These are phyloP conservation scores for Neocrepidodera transversa DNA, from an alignment of 2,888 invertebrate species.

Conservation along the genomic window DNA sequence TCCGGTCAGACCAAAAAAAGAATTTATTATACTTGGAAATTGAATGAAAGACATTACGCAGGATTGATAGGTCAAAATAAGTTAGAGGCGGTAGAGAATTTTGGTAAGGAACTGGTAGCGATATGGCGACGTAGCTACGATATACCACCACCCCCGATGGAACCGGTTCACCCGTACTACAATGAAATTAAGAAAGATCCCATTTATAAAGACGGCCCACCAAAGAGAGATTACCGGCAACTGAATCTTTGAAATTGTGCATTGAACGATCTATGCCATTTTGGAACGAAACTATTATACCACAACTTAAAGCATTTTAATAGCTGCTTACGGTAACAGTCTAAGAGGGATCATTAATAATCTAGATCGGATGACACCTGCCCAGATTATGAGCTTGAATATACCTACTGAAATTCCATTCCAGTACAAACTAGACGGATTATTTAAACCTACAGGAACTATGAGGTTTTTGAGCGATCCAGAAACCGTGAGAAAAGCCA, in stretches of 20 bases:
- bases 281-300: slow-evolving; percentile 84
- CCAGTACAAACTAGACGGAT: slow-evolving; percentile 66
- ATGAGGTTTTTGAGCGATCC: slow-evolving; percentile 70
- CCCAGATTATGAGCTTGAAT: slow-evolving; percentile 67
- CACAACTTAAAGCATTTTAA: slow-evolving; percentile 77
- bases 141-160: slow-evolving; percentile 82
- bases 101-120: slow-evolving; percentile 79
- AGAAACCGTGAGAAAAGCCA: slow-evolving; percentile 68
- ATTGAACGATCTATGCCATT: slow-evolving; percentile 84
- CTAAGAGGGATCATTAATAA: slow-evolving; percentile 86
- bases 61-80: slow-evolving; percentile 86
- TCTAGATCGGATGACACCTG: slow-evolving; percentile 72
- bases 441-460: slow-evolving; percentile 65
- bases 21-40: slow-evolving; percentile 77
- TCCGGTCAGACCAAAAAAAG: slow-evolving; percentile 73
- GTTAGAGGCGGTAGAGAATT: slow-evolving; percentile 83
- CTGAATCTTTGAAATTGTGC: slow-evolving; percentile 82
- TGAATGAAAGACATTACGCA: slow-evolving; percentile 89
- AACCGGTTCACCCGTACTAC: slow-evolving; percentile 76
- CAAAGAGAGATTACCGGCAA: slow-evolving; percentile 79
- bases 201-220: slow-evolving; percentile 75
- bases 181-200: slow-evolving; percentile 77
- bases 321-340: slow-evolving; percentile 88
- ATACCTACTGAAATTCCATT: slow-evolving; percentile 72
- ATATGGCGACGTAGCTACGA: slow-evolving; percentile 88